Conservation (phyloP, 1,140 invertebrate species). For the Neuroterus valhalla region DNA sequence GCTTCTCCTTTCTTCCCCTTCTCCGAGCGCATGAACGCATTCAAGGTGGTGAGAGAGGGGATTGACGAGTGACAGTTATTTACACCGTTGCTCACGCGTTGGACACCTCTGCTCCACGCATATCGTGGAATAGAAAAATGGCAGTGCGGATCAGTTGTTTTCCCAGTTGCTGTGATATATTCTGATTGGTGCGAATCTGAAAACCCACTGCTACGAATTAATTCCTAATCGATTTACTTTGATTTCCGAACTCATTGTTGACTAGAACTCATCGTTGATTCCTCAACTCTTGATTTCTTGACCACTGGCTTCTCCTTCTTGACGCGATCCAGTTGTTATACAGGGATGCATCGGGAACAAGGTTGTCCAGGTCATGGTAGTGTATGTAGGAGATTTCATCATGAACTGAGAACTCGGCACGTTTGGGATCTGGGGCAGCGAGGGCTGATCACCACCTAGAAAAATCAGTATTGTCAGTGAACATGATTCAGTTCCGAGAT, state of each 20-base stretch:
- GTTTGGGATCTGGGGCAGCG: conserved; percentile 57
- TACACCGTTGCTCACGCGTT: no score
- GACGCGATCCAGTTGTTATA: conserved; percentile 87
- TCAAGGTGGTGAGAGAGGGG: no score
- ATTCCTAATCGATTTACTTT: not conserved
- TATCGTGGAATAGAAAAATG: not conserved
- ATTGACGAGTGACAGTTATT: no score
- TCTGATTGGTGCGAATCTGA: not conserved
- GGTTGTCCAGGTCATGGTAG: conserved; percentile 89
- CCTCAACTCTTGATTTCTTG: conserved; percentile 51
- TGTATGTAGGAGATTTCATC: conserved; percentile 82
- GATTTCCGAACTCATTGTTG: not conserved
- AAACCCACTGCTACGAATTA: conserved; percentile 15
- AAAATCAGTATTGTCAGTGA: not conserved
- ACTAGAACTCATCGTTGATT: not conserved
- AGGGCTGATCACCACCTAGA: conserved; percentile 39
- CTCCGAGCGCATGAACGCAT: no score
- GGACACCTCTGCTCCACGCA: no score
- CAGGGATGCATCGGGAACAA: conserved; percentile 89
- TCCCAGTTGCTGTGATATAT: not conserved
- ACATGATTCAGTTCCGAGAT: not conserved
- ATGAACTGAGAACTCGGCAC: conserved; percentile 76
- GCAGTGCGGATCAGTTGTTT: conserved; percentile 3
- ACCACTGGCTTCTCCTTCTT: conserved; percentile 78
- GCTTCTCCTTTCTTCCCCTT: no score